A percentile compares a stretch with the other conserved stretches of the same genome.
These are phyloP conservation scores for Cololabis saira DNA, from an alignment of 2,113 vertebrate species.

Conservation along the genomic window DNA sequence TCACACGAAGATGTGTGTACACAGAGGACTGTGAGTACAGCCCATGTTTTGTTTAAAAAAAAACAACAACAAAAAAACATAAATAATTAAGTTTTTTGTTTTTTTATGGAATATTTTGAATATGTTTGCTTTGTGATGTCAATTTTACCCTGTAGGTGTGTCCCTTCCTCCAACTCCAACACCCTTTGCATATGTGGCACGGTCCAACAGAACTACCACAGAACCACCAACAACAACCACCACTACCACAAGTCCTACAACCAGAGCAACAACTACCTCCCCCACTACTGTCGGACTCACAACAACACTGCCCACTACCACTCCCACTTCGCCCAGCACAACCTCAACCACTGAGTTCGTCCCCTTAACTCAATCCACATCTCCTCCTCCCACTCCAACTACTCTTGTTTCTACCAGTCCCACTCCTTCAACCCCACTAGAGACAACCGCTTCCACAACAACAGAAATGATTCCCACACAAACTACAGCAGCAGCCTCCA, in stretches of 20 bases:
- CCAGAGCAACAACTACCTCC: conserved; percentile 42
- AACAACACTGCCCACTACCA: conserved; percentile 41
- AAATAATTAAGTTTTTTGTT: no score
- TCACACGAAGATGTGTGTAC: conserved; percentile 96
- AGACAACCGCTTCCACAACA: conserved; percentile 29
- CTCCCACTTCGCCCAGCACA: conserved; percentile 38
- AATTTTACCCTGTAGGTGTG: conserved; percentile 60
- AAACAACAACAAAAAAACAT: not conserved
- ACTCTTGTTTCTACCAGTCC: conserved; percentile 28
- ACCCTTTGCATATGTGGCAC: conserved; percentile 80
- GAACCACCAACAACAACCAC: conserved; percentile 27
- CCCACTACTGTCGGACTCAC: conserved; percentile 40
- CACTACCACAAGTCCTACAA: conserved; percentile 23
- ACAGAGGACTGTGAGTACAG: conserved; percentile 92
- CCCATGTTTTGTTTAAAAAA: not conserved
- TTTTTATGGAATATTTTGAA: not conserved
- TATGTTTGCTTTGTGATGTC: not conserved
- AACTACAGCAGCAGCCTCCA: conserved; percentile 40
- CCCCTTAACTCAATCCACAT: conserved; percentile 19
- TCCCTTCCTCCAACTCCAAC: conserved; percentile 81
- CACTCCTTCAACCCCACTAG: conserved; percentile 32
- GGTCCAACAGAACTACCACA: conserved; percentile 75
- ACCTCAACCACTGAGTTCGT: conserved; percentile 53
- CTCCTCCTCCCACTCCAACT: conserved; percentile 23
- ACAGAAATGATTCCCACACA: conserved; percentile 40